phyloP scores from a whole-genome alignment of 2,888 invertebrate species.

The Mamestra brassicae region DNA sequence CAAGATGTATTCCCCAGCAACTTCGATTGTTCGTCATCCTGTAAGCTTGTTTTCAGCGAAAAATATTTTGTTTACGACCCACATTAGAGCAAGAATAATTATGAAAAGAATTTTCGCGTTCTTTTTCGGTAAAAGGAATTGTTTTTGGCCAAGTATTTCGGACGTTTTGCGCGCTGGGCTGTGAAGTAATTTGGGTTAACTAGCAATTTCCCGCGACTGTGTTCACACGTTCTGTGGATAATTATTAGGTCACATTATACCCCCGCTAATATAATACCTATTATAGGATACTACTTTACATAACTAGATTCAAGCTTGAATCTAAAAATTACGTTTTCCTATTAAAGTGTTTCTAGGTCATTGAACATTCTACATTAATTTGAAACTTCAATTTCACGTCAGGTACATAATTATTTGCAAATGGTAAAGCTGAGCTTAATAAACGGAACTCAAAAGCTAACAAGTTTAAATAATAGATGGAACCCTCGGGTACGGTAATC shows the following conservation, averaged over 20 bases:
- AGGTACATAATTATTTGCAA: not conserved
- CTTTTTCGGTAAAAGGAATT: constrained; percentile 44
- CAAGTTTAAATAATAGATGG: constrained; percentile 57
- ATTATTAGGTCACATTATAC: constrained; percentile 37
- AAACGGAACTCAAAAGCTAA: constrained; percentile 42
- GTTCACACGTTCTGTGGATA: constrained; percentile 36
- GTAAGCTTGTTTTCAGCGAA: constrained; percentile 74
- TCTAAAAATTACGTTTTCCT: not conserved
- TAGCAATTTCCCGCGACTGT: constrained; percentile 46
- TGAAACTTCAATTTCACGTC: not conserved
- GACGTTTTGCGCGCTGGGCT: constrained; percentile 27
- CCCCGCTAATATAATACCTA: not conserved
- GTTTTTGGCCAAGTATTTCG: constrained; percentile 37
- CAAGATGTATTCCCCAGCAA: constrained; percentile 66
- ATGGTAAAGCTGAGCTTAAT: constrained; percentile 7
- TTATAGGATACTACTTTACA: not conserved
- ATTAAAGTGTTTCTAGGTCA: not conserved
- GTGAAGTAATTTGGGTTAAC: constrained; percentile 54
- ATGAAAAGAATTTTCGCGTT: constrained; percentile 40
- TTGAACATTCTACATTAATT: not conserved
- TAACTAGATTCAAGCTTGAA: not conserved
- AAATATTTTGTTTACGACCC: constrained; percentile 53
- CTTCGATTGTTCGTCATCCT: constrained; percentile 81
- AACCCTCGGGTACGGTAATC: constrained; percentile 55
- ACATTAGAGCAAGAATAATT: constrained; percentile 43